A percentile compares a stretch with the other conserved stretches of the same genome.
Conservation (phyloP, 2,113 vertebrate genomes). For the Eurystomus gularis region DNA sequence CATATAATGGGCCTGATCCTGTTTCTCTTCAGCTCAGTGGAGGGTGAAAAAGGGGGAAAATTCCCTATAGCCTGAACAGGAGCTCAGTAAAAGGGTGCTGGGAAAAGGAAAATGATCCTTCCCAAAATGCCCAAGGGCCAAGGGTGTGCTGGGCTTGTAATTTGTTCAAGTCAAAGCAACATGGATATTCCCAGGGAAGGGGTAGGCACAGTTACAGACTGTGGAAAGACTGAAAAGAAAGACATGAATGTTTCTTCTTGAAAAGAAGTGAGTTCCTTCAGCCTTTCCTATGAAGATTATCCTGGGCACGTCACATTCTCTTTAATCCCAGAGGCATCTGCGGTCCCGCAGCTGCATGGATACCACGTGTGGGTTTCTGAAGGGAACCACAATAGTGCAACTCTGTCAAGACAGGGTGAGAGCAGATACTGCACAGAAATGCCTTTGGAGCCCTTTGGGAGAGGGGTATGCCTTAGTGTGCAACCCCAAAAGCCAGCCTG, state of each 20-base stretch:
- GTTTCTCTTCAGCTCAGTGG: not conserved
- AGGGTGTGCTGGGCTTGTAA: rapidly evolving
- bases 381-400: not conserved
- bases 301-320: not conserved
- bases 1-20: not conserved
- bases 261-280: not conserved
- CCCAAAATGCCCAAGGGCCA: not conserved
- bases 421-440: not conserved
- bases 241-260: not conserved
- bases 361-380: not conserved
- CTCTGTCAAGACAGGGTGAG: not conserved
- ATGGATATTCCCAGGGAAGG: not conserved
- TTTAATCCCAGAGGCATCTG: constrained; percentile 24
- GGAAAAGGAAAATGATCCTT: not conserved
- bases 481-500: not conserved
- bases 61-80: not conserved
- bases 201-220: not conserved
- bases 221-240: not conserved
- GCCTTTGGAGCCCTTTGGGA: not conserved
- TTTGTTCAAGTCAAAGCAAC: not conserved
- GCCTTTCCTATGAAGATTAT: not conserved
- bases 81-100: not conserved
- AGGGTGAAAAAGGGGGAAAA: not conserved
- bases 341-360: not conserved
- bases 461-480: not conserved